These are phyloP conservation scores for Iphiclides podalirius DNA, from an alignment of 2,888 invertebrate genomes.

Conservation along the genomic window DNA sequence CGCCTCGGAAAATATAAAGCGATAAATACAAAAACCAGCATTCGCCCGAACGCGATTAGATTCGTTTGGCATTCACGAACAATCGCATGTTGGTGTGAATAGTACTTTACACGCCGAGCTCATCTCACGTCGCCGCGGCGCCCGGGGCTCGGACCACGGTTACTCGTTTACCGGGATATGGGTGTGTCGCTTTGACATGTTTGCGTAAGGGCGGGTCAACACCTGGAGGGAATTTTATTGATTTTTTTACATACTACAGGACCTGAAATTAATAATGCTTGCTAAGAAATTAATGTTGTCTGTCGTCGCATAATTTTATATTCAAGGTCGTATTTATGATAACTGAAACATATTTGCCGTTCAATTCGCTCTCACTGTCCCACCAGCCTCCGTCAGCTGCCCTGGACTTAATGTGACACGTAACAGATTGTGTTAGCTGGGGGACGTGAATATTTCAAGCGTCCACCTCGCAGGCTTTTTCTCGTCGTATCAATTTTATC, in stretches of 20 bases:
- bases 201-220: not conserved
- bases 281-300: no score
- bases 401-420: conserved; percentile 5
- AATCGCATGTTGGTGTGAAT: not conserved
- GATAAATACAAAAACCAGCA: no score
- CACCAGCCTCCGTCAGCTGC: not conserved
- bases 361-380: not conserved
- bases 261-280: no score
- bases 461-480: not conserved
- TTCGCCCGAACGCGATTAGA: no score
- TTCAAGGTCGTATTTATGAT: not conserved
- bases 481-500: not conserved
- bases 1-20: no score
- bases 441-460: conserved; percentile 10
- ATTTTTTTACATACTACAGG: not conserved
- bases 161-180: not conserved
- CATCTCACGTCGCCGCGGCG: not conserved
- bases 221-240: not conserved
- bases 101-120: not conserved
- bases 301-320: not conserved
- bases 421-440: conserved; percentile 3
- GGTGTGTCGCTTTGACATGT: conserved; percentile 1
- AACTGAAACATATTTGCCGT: not conserved
- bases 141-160: not conserved
- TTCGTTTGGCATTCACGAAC: no score